Percentiles rank a stretch among this genome's conserved stretches.
Evolutionary conservation across 2,797 vertebrate genomes (phyloP).

Genomic region (Phrynocephalus guinanensis): DNA sequence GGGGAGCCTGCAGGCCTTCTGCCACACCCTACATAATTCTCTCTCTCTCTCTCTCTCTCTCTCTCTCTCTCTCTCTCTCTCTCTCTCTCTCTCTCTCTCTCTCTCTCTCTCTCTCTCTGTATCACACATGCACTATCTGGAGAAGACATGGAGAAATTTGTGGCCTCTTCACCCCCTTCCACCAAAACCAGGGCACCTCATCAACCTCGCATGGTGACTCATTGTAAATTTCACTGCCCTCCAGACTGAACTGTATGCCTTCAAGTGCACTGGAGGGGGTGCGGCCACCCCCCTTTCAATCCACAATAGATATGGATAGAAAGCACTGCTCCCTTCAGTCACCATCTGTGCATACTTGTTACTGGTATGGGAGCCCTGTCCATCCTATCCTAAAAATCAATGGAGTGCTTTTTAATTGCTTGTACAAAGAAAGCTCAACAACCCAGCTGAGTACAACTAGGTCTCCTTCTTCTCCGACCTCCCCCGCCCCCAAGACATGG

Average conservation of each 20-base stretch:
- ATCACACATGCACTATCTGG: background rate
- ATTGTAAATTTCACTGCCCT: background rate
- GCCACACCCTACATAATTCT: background rate
- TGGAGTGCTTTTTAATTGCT: background rate
- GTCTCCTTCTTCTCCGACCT: background rate
- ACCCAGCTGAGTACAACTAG: background rate
- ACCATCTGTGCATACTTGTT: background rate
- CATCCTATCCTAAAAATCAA: background rate
- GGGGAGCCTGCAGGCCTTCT: background rate
- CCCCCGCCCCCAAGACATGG: no score
- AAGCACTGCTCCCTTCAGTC: background rate
- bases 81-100: background rate
- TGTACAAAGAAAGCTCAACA: background rate
- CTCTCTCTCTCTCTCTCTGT: no score
- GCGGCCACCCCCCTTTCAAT: background rate
- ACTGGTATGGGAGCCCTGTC: background rate
- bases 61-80: background rate
- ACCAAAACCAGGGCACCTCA: background rate
- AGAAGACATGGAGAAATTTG: background rate
- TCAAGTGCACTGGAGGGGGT: background rate
- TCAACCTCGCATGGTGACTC: no score
- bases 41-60: background rate
- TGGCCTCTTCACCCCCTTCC: background rate
- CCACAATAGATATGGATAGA: background rate
- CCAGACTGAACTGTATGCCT: background rate